Base-by-base conservation (phyloP, 2,113 vertebrate species). In the Planiliza haematocheilus region DNA sequence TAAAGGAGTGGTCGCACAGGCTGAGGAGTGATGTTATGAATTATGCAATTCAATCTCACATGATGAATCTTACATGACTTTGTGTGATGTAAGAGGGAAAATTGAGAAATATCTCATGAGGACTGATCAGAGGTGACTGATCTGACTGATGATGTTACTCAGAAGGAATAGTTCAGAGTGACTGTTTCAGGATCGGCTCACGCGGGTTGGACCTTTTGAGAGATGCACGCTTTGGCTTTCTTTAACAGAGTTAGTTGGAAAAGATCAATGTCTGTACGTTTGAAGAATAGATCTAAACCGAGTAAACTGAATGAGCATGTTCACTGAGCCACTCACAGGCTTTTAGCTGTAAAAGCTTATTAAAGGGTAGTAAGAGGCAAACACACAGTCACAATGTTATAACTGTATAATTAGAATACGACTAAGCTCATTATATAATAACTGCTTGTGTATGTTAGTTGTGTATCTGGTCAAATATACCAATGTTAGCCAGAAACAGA, bases 51-150 rank as follows among this genome's bases (percentile, higher is more conserved):
- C 67, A 79, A 70, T 86, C 77, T 83, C 36, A 53, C 49, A 58
- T 36, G 37, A 74, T 83, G 72, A 88, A 84, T 84, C 78, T 84
- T 86, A 74, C 63, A 79, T 88, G 87, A 84, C 67, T 77, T 58
- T 7, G 48, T 64, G 63, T 18, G 57, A 84, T 59, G 67, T 63
- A 79, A 75, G 62, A 74, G 7, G 59, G 20, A 17, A 45, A 53
- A 71, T 41, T 49, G 24, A 77, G 61, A 43, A 79, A 63, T 71
- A 34, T 64, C 45, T 78, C 58, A 55, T 13, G 55, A 30, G 53
- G 49, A 13, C 24, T 63, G 64, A 82, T 62, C 7, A 24, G 12
- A 69, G 20, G 20, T 65, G 69, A 58, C 43, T 66, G 24, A 30
- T 77, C 52, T 39, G 59, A 61, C 58, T 56, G 58, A 59, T 48